Conservation (phyloP, 2,888 invertebrate species). For the Cancer borealis region DNA sequence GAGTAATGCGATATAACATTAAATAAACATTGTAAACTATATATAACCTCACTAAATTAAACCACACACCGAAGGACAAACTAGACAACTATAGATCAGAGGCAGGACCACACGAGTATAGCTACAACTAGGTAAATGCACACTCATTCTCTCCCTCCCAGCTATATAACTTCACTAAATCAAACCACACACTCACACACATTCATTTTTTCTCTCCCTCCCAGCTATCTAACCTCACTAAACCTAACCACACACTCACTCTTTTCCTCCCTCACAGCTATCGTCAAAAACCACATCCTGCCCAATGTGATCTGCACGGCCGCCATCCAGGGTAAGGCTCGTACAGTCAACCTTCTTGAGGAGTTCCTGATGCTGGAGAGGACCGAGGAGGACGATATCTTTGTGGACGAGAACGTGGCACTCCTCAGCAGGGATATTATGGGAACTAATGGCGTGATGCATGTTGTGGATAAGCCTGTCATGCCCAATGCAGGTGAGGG, state of each 20-base stretch:
- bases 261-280: conserved; percentile 78
- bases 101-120: too few species aligned
- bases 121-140: background rate
- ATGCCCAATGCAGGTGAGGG: conserved; percentile 82
- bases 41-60: too few species aligned
- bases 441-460: conserved; percentile 87
- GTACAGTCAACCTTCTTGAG: conserved; percentile 82
- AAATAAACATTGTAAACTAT: too few species aligned
- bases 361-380: conserved; percentile 82
- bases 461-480: conserved; percentile 85
- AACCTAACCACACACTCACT: background rate
- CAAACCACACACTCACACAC: background rate
- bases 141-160: background rate
- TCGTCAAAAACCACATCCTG: conserved; percentile 85
- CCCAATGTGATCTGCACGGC: conserved; percentile 85
- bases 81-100: background rate
- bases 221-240: background rate
- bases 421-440: conserved; percentile 84
- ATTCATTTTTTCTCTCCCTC: background rate
- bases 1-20: background rate
- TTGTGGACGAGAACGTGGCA: conserved; percentile 82
- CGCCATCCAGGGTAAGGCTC: conserved; percentile 83
- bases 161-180: background rate
- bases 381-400: conserved; percentile 82
- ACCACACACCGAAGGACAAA: background rate